phyloP scores from a whole-genome alignment of 2,888 invertebrate species.

The Drosophila prolongata region DNA sequence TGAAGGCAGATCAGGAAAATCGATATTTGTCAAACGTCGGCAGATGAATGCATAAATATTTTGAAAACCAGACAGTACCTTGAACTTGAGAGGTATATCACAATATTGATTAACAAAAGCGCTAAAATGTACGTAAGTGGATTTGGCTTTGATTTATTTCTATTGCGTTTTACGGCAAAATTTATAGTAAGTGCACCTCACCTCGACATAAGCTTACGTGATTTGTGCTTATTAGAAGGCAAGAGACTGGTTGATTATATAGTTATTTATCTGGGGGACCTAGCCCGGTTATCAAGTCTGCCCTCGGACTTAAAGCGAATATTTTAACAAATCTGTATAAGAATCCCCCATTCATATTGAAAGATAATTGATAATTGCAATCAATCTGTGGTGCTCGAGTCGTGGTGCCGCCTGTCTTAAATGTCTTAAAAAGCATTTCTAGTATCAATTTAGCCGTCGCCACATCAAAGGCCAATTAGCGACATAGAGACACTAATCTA shows the following conservation, averaged over 20 bases:
- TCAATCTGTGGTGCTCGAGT: constrained; percentile 23
- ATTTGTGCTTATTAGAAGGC: constrained; percentile 26
- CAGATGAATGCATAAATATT: constrained; percentile 7
- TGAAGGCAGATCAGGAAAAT: constrained; percentile 15
- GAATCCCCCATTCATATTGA: not conserved
- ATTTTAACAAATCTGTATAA: not conserved
- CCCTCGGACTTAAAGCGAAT: constrained; percentile 2
- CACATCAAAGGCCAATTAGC: constrained; percentile 35
- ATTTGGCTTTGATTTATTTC: constrained; percentile 10
- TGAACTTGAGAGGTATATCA: constrained; percentile 8
- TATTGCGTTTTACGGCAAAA: constrained; percentile 12
- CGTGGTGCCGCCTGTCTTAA: constrained; percentile 1
- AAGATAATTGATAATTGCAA: constrained; percentile 23
- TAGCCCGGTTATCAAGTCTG: constrained; percentile 9
- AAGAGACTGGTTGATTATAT: constrained; percentile 24
- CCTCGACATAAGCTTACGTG: constrained; percentile 24
- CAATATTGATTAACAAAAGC: not conserved
- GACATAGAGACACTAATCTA: constrained; percentile 21
- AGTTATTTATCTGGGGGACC: not conserved
- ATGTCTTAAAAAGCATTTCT: constrained; percentile 5
- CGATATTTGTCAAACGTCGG: constrained; percentile 13
- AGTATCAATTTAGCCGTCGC: constrained; percentile 28
- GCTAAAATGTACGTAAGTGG: constrained; percentile 1
- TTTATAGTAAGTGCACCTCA: constrained; percentile 8
- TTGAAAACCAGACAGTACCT: constrained; percentile 1